These are phyloP conservation scores for Psix sp. DNA, from an alignment of 1,140 invertebrate genomes.

Conservation along the genomic window DNA sequence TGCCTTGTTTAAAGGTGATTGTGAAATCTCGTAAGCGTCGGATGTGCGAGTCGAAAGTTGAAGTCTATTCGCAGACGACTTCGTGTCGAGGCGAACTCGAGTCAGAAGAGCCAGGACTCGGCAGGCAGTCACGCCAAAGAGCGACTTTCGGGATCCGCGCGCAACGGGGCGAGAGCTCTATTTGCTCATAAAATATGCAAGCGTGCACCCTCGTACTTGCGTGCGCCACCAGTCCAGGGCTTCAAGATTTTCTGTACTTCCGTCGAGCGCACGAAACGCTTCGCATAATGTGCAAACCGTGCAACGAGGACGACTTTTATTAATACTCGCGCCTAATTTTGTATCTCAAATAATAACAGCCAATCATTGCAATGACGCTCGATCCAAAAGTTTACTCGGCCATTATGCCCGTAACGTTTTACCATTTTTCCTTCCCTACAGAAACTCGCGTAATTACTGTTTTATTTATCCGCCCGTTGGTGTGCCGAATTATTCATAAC, in stretches of 20 bases:
- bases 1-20: too few relatives aligned
- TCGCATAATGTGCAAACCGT: slow-evolving; percentile 35
- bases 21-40: too few relatives aligned
- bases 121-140: slow-evolving; percentile 55
- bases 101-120: slow-evolving; percentile 23
- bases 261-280: slow-evolving; percentile 53
- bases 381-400: slow-evolving; percentile 11
- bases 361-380: slow-evolving; percentile 30
- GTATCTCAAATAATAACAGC: slow-evolving; percentile 34
- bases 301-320: slow-evolving; percentile 17
- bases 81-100: slow-evolving; percentile 35
- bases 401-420: not conserved
- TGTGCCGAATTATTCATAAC: slow-evolving; percentile 37
- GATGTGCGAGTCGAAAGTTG: too few relatives aligned
- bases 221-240: slow-evolving; percentile 65
- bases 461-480: slow-evolving; percentile 42
- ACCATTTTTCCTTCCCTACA: slow-evolving; percentile 19
- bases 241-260: slow-evolving; percentile 67
- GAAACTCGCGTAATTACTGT: slow-evolving; percentile 41
- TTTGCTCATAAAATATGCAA: slow-evolving; percentile 76
- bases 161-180: slow-evolving; percentile 64
- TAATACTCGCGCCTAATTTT: slow-evolving; percentile 30
- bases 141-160: slow-evolving; percentile 52
- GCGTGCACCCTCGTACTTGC: slow-evolving; percentile 70
- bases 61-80: too few relatives aligned